Evolutionary conservation across 2,113 vertebrate species (phyloP).

Genomic region (Ageneiosus marmoratus): DNA sequence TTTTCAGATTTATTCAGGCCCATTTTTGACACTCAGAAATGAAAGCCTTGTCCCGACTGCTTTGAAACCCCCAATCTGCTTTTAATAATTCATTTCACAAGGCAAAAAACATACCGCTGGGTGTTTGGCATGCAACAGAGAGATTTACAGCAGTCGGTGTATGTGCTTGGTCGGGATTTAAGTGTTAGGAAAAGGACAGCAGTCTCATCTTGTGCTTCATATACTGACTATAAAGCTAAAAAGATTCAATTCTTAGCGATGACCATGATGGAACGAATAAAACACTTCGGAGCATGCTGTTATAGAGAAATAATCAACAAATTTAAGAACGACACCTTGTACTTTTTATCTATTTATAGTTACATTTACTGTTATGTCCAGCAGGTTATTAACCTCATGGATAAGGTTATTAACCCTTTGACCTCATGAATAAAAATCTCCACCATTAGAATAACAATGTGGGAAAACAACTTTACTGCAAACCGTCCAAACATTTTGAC

Average conservation of each 20-base stretch:
- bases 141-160: slow-evolving; percentile 4
- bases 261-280: background rate
- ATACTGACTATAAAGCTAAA: background rate
- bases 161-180: background rate
- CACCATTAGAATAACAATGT: background rate
- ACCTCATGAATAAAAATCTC: background rate
- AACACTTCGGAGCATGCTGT: background rate
- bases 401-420: no score
- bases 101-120: background rate
- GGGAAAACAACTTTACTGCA: background rate
- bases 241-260: background rate
- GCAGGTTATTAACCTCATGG: rapidly evolving
- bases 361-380: background rate
- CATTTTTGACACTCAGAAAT: slow-evolving; percentile 16
- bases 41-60: slow-evolving; percentile 20
- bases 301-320: background rate
- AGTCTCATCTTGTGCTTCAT: background rate
- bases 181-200: background rate
- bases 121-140: slow-evolving; percentile 19
- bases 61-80: slow-evolving; percentile 37
- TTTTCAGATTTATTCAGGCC: slow-evolving; percentile 19
- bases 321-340: background rate
- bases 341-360: background rate
- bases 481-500: background rate
- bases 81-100: slow-evolving; percentile 46